Percentiles rank a stretch among this genome's conserved stretches.
Conservation (phyloP, 1,140 invertebrate genomes). For the Bombus fervidus region DNA sequence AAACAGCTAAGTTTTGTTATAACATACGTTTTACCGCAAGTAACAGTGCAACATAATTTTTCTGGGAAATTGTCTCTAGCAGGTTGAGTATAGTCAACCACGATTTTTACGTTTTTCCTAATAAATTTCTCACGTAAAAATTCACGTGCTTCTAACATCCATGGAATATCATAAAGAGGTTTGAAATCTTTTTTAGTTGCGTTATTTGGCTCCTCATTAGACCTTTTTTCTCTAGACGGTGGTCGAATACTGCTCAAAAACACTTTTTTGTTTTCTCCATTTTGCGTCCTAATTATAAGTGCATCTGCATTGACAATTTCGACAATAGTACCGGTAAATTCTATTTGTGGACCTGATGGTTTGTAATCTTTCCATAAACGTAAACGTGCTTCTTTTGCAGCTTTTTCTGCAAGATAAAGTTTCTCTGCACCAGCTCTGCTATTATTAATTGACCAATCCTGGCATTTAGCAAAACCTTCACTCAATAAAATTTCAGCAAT, state of each 20-base stretch:
- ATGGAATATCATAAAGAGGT: slow-evolving; percentile 98
- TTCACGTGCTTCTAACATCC: slow-evolving; percentile 99
- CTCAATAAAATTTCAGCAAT: slow-evolving; percentile 96
- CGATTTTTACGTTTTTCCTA: slow-evolving; percentile 96
- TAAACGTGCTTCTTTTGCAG: slow-evolving; percentile 93
- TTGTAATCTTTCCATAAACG: slow-evolving; percentile 95
- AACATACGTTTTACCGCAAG: slow-evolving; percentile 90
- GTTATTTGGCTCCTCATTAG: slow-evolving; percentile 85
- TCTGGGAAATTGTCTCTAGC: slow-evolving; percentile 96
- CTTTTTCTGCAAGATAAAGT: slow-evolving; percentile 91
- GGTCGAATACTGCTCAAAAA: slow-evolving; percentile 98
- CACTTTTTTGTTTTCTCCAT: slow-evolving; percentile 93
- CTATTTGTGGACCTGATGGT: slow-evolving; percentile 86
- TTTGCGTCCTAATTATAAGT: slow-evolving; percentile 91
- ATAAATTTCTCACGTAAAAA: slow-evolving; percentile 98
- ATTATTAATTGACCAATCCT: slow-evolving; percentile 98
- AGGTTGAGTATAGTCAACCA: slow-evolving; percentile 98
- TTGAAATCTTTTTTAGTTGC: slow-evolving; percentile 87
- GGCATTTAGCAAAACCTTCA: slow-evolving; percentile 97
- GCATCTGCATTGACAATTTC: slow-evolving; percentile 97
- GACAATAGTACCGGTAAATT: slow-evolving; percentile 92
- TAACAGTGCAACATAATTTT: slow-evolving; percentile 97
- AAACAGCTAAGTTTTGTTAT: not conserved
- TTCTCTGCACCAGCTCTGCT: slow-evolving; percentile 92
- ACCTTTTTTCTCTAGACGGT: slow-evolving; percentile 87